A percentile compares a stretch with the other conserved stretches of the same genome.
Conservation (phyloP, 1,140 invertebrate species). For the Drosophila chauvacae region DNA sequence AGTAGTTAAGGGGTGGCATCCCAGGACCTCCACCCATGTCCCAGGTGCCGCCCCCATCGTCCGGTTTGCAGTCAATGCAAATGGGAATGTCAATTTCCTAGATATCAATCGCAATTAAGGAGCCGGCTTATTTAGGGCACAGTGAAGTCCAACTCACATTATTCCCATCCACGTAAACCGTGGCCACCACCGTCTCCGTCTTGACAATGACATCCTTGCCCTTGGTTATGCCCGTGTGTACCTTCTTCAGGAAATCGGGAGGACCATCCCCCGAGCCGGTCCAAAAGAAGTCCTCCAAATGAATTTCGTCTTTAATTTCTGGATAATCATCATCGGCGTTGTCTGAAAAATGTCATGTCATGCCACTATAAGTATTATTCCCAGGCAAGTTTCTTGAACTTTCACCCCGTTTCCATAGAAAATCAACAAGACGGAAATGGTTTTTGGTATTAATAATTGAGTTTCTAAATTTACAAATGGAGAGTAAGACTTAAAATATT, state of each 20-base stretch:
- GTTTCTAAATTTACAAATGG: background rate
- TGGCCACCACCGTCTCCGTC: slow-evolving; percentile 87
- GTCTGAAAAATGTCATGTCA: slow-evolving; percentile 56
- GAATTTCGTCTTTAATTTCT: slow-evolving; percentile 86
- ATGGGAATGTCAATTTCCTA: slow-evolving; percentile 84
- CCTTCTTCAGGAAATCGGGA: slow-evolving; percentile 82
- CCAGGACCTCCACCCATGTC: slow-evolving; percentile 51
- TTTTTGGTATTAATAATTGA: background rate
- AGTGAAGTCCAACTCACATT: slow-evolving; percentile 66
- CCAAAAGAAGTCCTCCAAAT: slow-evolving; percentile 93
- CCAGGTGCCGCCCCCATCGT: slow-evolving; percentile 75
- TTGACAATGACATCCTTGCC: slow-evolving; percentile 83
- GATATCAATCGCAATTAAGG: background rate
- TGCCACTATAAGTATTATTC: slow-evolving; percentile 19
- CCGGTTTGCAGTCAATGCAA: slow-evolving; percentile 76
- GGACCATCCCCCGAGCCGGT: slow-evolving; percentile 92
- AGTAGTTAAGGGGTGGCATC: slow-evolving; percentile 77
- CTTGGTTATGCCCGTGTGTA: slow-evolving; percentile 80
- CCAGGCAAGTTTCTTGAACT: slow-evolving; percentile 69
- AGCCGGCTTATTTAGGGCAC: background rate
- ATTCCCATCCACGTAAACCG: slow-evolving; percentile 86
- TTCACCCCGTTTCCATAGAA: slow-evolving; percentile 70
- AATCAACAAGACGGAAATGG: slow-evolving; percentile 29
- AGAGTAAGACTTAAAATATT: background rate
- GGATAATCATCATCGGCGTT: slow-evolving; percentile 79